Conservation (phyloP, 1,140 invertebrate species). For the Plectrocnemia conspersa region DNA sequence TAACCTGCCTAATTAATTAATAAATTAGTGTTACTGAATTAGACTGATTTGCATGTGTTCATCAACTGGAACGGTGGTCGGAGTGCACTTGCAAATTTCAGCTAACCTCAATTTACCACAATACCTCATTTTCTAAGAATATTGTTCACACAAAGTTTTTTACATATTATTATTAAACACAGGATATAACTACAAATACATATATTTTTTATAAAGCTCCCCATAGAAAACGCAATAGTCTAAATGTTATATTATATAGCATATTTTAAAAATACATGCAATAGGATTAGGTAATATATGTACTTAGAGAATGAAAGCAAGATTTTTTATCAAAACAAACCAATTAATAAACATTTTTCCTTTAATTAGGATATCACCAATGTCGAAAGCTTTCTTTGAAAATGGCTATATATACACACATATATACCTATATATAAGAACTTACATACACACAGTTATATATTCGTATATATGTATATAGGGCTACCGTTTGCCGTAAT, state of each 20-base stretch:
- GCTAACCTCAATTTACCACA: constrained; percentile 34
- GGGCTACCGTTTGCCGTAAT: no score
- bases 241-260: constrained; percentile 34
- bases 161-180: constrained; percentile 27
- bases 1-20: constrained; percentile 32
- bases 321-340: constrained; percentile 12
- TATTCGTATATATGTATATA: no score
- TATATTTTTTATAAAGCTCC: constrained; percentile 34
- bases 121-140: constrained; percentile 36
- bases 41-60: constrained; percentile 27
- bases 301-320: constrained; percentile 34
- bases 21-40: constrained; percentile 26
- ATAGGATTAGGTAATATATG: constrained; percentile 28
- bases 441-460: no score
- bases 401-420: constrained; percentile 5
- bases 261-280: constrained; percentile 28
- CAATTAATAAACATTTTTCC: constrained; percentile 1
- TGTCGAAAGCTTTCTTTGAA: constrained; percentile 17
- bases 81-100: constrained; percentile 26
- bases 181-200: constrained; percentile 27
- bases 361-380: constrained; percentile 10
- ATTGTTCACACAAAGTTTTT: constrained; percentile 32
- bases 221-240: constrained; percentile 34
- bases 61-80: constrained; percentile 25
- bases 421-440: no score